Base-by-base conservation (phyloP, 2,113 vertebrate genomes). In the Ochotona princeps region DNA sequence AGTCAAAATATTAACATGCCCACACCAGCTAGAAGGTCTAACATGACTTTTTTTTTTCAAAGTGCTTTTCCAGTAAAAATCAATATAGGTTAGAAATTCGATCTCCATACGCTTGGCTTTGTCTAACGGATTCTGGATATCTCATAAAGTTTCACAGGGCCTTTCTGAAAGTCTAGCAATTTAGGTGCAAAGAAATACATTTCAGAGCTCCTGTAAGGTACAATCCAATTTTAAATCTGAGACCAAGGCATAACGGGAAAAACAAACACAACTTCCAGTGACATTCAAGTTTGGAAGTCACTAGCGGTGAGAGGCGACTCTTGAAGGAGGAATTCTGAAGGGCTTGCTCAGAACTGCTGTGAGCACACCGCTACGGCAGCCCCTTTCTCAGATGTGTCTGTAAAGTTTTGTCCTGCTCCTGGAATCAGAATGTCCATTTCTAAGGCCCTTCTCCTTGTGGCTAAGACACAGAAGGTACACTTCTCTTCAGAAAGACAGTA, bases 121-220 rank as follows among this genome's bases (percentile, higher is more conserved):
- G 2, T 87, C 20, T 82, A 70, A 89, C 75, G 72, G 81, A 92
- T 87, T 88, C 81, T 66, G 57, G 92, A 83, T 57, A 57, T 4
- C 17, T 80, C 26, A 75, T 11, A 8, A 82, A 90, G 26, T 32
- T 61, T 75, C 54, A 82, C 85, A 86, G 83, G 66, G 81, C 89
- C 83, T 84, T 94, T 81, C 66, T 69, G 35, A n/a, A 86, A 44
- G 28, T 69, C 67, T 89, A 78, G 17, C 74, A 91, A 61, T 14
- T 86, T 63, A 91, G 26, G 89, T 85, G 51, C 73, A 93, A 91
- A 75, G 73, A 83, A 91, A 67, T 72, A 80, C 1, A 60, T 30
- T 51, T 32, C 3, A 69, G 54, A 75, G 66, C 7, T 93, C 54
- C 57, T 88, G 66, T 75, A 44, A 76, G 38, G 17, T 91, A 72